Conservation (phyloP, 2,797 vertebrate genomes). For the Falco rusticolus region DNA sequence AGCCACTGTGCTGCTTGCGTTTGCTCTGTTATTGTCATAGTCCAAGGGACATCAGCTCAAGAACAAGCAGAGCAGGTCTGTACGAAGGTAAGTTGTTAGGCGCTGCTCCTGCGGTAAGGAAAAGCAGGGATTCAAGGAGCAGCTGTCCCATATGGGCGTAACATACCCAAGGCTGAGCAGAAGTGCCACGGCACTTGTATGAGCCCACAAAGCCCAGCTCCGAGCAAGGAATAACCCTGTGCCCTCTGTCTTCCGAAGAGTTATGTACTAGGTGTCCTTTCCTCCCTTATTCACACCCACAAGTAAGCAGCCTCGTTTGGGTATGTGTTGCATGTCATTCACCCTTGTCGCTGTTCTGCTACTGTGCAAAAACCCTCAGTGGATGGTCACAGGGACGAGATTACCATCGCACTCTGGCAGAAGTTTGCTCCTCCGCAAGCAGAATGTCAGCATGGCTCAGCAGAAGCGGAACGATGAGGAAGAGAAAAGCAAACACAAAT, state of each 20-base stretch:
- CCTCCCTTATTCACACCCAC: background rate
- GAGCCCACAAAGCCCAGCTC: background rate
- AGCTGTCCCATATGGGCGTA: background rate
- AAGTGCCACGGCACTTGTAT: background rate
- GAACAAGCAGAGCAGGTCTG: background rate
- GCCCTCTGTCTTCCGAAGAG: background rate
- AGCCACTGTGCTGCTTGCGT: background rate
- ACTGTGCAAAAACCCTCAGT: background rate
- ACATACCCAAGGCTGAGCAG: background rate
- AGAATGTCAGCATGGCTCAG: background rate
- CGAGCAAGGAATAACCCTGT: background rate
- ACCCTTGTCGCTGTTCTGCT: background rate
- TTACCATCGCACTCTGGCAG: background rate
- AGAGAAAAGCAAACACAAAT: background rate
- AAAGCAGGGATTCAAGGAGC: background rate
- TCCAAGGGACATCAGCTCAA: background rate
- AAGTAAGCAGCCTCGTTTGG: background rate
- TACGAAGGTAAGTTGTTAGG: background rate
- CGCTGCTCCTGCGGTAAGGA: background rate
- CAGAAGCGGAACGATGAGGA: background rate
- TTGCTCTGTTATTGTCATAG: background rate
- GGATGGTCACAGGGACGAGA: background rate
- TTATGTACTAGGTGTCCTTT: background rate
- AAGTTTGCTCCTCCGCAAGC: background rate
- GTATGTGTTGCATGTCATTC: background rate